Evolutionary conservation across 2,113 vertebrate species (phyloP).

Genomic region (Apodemus speciosus): DNA sequence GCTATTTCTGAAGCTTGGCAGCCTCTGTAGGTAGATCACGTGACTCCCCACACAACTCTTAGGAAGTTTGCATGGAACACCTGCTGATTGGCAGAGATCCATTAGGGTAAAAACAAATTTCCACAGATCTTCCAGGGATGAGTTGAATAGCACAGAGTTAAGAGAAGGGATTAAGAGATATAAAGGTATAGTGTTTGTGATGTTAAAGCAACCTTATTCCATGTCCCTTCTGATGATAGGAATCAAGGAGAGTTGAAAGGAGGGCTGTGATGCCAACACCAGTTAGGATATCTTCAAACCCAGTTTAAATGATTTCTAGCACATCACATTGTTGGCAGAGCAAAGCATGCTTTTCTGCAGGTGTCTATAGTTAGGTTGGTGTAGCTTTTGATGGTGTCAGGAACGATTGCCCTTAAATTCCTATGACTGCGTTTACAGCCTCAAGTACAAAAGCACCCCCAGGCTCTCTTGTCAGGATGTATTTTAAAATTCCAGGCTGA

Average conservation of each 20-base stretch:
- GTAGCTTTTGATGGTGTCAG: accelerated
- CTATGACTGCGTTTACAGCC: accelerated
- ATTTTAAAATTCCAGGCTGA: conserved; percentile 50
- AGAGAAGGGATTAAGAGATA: background rate
- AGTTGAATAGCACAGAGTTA: conserved; percentile 69
- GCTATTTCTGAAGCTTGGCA: conserved; percentile 54
- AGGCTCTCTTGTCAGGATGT: background rate
- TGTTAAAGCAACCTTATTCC: background rate
- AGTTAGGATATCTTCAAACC: conserved; percentile 39
- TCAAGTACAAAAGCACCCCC: accelerated
- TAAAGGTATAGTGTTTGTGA: background rate
- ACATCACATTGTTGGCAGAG: conserved; percentile 44
- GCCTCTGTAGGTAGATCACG: background rate
- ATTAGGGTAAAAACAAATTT: conserved; percentile 61
- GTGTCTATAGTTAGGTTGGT: conserved; percentile 16
- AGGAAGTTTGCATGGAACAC: conserved; percentile 43
- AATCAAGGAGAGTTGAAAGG: background rate
- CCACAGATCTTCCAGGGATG: conserved; percentile 34
- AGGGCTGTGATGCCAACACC: background rate
- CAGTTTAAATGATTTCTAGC: background rate
- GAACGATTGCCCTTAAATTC: background rate
- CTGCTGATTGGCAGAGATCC: conserved; percentile 60
- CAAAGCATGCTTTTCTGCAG: background rate
- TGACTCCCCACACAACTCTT: background rate
- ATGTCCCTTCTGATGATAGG: conserved; percentile 61